These are phyloP conservation scores for Chymomyza amoena DNA, from an alignment of 2,888 invertebrate genomes.

Conservation along the genomic window DNA sequence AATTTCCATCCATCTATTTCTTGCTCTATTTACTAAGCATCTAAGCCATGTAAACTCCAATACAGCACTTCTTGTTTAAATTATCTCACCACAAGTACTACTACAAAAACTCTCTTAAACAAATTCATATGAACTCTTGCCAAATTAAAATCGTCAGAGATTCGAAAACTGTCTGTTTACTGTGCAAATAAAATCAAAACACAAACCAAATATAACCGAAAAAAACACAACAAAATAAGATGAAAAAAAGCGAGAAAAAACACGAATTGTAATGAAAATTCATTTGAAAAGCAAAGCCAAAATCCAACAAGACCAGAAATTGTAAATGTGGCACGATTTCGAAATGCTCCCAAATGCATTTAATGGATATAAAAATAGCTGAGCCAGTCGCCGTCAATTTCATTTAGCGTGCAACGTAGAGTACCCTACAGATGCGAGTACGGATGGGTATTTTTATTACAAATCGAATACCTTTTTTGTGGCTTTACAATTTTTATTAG, in stretches of 20 bases:
- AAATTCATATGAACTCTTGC: neutral
- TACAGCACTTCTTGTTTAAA: neutral
- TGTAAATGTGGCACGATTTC: constrained; percentile 67
- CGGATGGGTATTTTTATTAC: no score
- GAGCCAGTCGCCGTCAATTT: neutral
- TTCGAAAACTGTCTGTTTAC: constrained; percentile 52
- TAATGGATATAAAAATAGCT: constrained; percentile 42
- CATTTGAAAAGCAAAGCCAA: neutral
- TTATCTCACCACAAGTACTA: neutral
- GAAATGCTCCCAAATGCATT: constrained; percentile 69
- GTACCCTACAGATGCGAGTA: neutral
- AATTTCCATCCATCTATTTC: neutral
- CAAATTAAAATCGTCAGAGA: neutral
- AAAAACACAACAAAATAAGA: constrained; percentile 16
- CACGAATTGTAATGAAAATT: neutral
- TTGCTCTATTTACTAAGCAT: neutral
- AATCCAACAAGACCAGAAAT: constrained; percentile 49
- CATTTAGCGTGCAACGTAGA: neutral
- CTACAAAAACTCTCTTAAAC: neutral
- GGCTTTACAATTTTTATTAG: no score
- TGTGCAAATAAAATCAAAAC: constrained; percentile 43
- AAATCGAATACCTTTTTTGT: no score
- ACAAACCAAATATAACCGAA: constrained; percentile 38
- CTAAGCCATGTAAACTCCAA: no score
- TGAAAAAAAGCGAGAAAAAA: constrained; percentile 16